phyloP scores from a whole-genome alignment of 2,113 vertebrate genomes.

The Phyllostomus discolor region DNA sequence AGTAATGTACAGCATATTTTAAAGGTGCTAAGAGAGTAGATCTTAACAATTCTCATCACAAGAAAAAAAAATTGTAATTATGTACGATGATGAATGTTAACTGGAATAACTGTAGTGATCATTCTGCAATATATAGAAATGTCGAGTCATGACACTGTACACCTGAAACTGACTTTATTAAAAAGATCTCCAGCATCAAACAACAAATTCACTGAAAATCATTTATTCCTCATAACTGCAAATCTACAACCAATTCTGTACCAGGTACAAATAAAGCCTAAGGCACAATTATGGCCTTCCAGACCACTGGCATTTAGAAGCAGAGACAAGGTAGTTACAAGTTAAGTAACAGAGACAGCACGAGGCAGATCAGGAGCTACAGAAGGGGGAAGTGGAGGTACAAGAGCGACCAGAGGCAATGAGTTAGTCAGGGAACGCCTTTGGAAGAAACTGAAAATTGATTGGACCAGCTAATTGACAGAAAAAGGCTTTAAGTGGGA shows the following conservation, averaged over 20 bases:
- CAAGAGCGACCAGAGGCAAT: background rate
- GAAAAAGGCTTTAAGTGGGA: background rate
- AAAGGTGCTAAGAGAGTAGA: background rate
- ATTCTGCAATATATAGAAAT: background rate
- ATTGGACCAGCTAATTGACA: background rate
- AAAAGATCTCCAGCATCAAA: background rate
- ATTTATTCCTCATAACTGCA: background rate
- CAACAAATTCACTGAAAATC: background rate
- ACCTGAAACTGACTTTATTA: background rate
- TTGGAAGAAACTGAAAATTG: background rate
- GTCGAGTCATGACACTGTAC: background rate
- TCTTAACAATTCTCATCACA: background rate
- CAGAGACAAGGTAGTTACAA: background rate
- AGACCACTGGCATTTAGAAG: background rate
- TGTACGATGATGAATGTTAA: background rate
- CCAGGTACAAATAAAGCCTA: background rate
- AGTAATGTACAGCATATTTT: background rate
- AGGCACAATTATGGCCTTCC: background rate
- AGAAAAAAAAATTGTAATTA: background rate
- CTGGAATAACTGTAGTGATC: background rate
- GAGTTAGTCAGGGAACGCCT: background rate
- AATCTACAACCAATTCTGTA: background rate
- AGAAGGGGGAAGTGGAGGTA: background rate
- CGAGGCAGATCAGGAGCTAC: background rate
- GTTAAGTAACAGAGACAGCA: background rate